Base-by-base conservation (phyloP, 1,140 invertebrate species). In the Pentalonia nigronervosa region DNA sequence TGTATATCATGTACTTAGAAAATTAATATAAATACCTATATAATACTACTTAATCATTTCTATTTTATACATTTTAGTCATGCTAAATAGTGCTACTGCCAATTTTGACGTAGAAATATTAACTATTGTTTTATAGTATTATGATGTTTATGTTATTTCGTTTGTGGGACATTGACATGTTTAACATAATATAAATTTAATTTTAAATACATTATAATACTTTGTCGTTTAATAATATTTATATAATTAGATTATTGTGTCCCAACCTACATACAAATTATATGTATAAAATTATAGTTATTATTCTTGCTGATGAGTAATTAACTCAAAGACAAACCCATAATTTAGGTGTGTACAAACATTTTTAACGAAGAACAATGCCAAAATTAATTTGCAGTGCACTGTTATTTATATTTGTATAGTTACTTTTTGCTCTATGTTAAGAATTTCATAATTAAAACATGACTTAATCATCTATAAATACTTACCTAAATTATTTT, bases 181-280 rank as follows among this genome's bases (percentile, higher is more conserved):
- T 86, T 86, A 41, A 2, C 3, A 47, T 1, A 25, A 21, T 86
- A 30, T 86, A 45, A 41, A 86, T 86, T 45, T 25, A 25, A 14
- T 45, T 45, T 41, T 45, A 45, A 86, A 86, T 45, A 25, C 41
- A 86, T 86, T 45, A 17, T 30, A 86, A 86, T 86, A 2, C 36
- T 45, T 86, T 4, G 23, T 86, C 41, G 9, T 84, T 25, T 45
- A 86, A 86, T 41, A 41, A 86, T n/a, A 86, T 86, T 86, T 86
- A 86, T 41, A 86, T 86, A 86, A 86, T 86, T 45, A 86, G 9
- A 86, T 86, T 86, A 45, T 86, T 45, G 21, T 86, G 36, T 86
- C 23, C 60, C 83, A 45, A 86, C 83, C 83, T 86, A 86, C 83
- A 14, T 25, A 76, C n/a, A 34, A 76, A 30, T 41, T 25, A 25